Base-by-base conservation (phyloP, 1,140 invertebrate genomes). In the Bombus terrestris region DNA sequence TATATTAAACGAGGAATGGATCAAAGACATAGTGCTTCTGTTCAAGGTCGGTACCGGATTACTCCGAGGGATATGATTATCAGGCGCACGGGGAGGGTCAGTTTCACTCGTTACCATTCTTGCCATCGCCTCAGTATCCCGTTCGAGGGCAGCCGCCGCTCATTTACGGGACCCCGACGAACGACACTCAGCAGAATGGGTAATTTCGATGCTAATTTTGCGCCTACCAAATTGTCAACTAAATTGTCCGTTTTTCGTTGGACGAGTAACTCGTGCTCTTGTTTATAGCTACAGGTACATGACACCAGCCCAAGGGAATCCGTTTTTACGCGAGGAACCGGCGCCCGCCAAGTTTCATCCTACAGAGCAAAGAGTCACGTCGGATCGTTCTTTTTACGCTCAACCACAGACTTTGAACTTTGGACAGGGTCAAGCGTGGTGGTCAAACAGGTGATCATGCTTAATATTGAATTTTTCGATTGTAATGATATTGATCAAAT, bases 41-140 rank as follows among this genome's bases (percentile, higher is more conserved):
- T 84, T 69, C 37, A 88, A 92, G 90, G 86, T 86, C 85, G 57
- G 64, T 84, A 13, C 89, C 89, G 41, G 89, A 92, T 72, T 92
- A 94, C 72, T 73, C 89, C 59, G 81, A 90, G 35, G 92, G 93
- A n/a, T 94, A 95, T 62, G 87, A 93, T 47, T 94, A 94, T 80
- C 89, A 89, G 6, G 91, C 86, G 68, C 93, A 90, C 15, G 86
- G 89, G 74, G 81, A 91, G 22, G 85, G 89, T 69, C 78, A 92
- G 28, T 88, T 92, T 66, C 92, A 92, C 73, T 83, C 90, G 35
- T 64, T 91, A 41, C 89, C 92, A 15, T 81, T 89, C 72, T 37
- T 89, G 43, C 32, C 81, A 6, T 74, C 83, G 53, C 5, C 81
- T 4, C 78, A 85, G 15, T 82, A 83, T 84, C 89, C 81, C 71